Percentiles rank a stretch among this genome's conserved stretches.
Conservation (phyloP, 2,888 invertebrate genomes). For the Hyposoter didymator region DNA sequence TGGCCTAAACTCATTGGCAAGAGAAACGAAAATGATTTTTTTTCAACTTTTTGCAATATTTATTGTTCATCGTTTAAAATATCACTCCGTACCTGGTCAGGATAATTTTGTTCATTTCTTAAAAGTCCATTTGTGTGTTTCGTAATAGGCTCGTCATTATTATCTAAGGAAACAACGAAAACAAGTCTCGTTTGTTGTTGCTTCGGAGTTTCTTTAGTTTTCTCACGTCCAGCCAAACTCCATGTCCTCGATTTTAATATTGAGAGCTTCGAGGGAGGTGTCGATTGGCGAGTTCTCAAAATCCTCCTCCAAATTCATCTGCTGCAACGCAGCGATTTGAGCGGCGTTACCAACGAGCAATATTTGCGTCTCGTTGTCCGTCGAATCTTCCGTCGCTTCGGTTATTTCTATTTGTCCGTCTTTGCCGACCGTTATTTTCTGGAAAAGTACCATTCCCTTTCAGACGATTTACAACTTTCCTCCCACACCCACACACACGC, state of each 20-base stretch:
- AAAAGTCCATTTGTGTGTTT: constrained; percentile 2
- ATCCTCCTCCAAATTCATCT: constrained; percentile 77
- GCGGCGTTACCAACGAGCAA: constrained; percentile 79
- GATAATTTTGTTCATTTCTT: constrained; percentile 16
- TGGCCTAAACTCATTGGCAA: neutral
- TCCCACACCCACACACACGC: constrained; percentile 6
- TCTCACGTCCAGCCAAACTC: constrained; percentile 78
- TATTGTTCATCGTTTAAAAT: constrained; percentile 60
- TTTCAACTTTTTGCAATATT: constrained; percentile 26
- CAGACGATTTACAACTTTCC: neutral
- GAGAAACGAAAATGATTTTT: constrained; percentile 3
- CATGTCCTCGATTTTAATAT: constrained; percentile 81
- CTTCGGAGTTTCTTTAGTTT: constrained; percentile 36
- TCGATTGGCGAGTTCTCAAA: constrained; percentile 78
- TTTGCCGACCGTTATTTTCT: constrained; percentile 72
- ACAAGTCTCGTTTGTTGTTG: constrained; percentile 32
- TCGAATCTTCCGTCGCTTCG: constrained; percentile 72
- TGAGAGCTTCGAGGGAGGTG: constrained; percentile 79
- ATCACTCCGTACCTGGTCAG: constrained; percentile 41
- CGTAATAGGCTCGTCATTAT: constrained; percentile 23
- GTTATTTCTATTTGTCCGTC: constrained; percentile 76
- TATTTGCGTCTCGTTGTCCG: constrained; percentile 80
- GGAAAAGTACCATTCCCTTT: neutral
- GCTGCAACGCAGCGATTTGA: constrained; percentile 80
- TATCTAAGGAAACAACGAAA: constrained; percentile 1